These are phyloP conservation scores for Crossaster papposus DNA, from an alignment of 53 echinoderm and acorn worm genomes.

Conservation along the genomic window DNA sequence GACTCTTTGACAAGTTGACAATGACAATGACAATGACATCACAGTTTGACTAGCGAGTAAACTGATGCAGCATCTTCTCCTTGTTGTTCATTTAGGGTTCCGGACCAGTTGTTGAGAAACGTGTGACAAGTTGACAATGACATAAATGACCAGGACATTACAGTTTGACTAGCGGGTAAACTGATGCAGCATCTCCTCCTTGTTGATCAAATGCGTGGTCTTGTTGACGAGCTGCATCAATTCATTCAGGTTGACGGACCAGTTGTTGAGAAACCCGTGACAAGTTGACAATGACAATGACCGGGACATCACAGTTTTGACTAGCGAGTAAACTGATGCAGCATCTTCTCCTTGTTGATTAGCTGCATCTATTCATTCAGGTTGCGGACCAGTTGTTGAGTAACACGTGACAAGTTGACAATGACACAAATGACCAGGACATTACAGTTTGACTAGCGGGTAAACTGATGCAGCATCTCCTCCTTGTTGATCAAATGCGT, in stretches of 20 bases:
- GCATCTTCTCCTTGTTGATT: conserved; percentile 98
- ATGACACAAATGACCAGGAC: too few relatives aligned
- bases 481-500: conserved; percentile 99
- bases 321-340: conserved; percentile 83
- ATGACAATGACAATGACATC: neutral
- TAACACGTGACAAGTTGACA: conserved; percentile 89
- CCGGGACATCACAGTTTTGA: neutral
- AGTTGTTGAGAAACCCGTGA: conserved; percentile 85
- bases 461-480: conserved; percentile 96
- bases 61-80: conserved; percentile 92
- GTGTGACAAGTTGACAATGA: neutral
- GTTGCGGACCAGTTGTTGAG: conserved; percentile 92
- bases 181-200: conserved; percentile 98
- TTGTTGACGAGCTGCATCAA: conserved; percentile 97
- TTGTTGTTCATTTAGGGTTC: conserved; percentile 56
- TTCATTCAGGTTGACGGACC: conserved; percentile 94
- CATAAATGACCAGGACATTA: neutral
- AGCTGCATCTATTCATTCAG: conserved; percentile 96
- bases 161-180: conserved; percentile 68
- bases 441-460: too few relatives aligned
- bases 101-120: neutral
- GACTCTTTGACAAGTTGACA: neutral
- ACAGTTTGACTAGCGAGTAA: conserved; percentile 35
- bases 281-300: neutral
- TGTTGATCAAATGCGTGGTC: conserved; percentile 98